Evolutionary conservation across 2,113 vertebrate species (phyloP), one percentile per base, ranked within the genome.

Genomic region (Alces alces): DNA sequence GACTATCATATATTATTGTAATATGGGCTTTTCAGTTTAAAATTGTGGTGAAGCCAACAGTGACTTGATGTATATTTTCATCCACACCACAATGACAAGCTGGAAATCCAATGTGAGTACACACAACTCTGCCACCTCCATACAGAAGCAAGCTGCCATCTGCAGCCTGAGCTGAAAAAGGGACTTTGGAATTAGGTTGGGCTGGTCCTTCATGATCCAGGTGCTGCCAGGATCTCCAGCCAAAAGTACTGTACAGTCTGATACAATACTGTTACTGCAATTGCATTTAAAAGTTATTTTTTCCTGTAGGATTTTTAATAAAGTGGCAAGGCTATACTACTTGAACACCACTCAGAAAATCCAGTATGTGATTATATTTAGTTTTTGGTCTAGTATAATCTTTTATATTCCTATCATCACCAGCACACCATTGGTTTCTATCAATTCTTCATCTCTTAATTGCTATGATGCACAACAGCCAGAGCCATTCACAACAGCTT

Each of bases 41-140:
- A 96, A 94, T 43, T 96, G 95, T 97, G 84, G 80, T 12, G 19
- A 96, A 95, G 94, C 96, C 97, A 97, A 94, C 97, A 98, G 96
- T 78, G 91, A 97, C 93, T 93, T 89, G 79, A 93, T 58, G 79
- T 30, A n/a, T 90, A 88, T 98, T 96, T 97, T 88, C 97, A 96
- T 78, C 79, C 85, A 89, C 28, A 83, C 52, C 73, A 95, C 17
- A 96, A 54, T 55, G 45, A 64, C 52, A 86, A 94, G 57, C 92
- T 96, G 70, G 45, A 96, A 96, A 86, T 79, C 84, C 93, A 92
- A 88, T 86, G 64, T 93, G 61, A 92, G 60, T 30, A 70, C 55
- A 83, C 10, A 96, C 84, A 88, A 70, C 52, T 91, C 57, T 30
- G 55, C 39, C 16, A 33, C 64, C 78, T 94, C 64, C 54, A n/a